Conservation (phyloP, 2,797 vertebrate species). For the Carcharodon carcharias region DNA sequence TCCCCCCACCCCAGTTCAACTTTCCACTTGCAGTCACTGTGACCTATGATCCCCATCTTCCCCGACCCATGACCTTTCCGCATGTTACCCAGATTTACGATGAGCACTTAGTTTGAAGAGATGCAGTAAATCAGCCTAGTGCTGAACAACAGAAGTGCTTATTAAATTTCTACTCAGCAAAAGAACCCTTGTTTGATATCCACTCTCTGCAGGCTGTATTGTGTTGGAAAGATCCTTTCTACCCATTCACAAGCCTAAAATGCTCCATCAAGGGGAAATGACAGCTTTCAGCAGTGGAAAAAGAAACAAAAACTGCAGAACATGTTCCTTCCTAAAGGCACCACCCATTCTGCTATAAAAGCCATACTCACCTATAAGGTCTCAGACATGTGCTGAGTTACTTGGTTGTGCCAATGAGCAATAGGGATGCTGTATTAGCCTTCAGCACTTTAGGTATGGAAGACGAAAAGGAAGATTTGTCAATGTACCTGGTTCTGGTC, state of each 20-base stretch:
- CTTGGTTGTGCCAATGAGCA: neutral
- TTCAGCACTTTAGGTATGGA: neutral
- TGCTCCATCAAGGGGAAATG: neutral
- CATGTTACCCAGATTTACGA: neutral
- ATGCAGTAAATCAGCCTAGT: slow-evolving; percentile 6
- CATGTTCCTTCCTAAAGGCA: neutral
- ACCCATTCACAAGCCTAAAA: neutral
- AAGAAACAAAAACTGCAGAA: neutral
- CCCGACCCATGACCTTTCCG: neutral
- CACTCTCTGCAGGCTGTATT: neutral
- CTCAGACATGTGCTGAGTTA: neutral
- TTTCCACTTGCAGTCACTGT: neutral
- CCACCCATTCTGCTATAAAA: neutral
- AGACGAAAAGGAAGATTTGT: neutral
- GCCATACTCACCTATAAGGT: neutral
- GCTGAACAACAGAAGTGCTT: neutral
- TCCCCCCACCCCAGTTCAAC: neutral
- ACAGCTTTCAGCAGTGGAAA: neutral
- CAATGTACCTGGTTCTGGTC: neutral
- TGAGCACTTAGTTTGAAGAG: neutral
- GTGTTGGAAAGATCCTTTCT: neutral
- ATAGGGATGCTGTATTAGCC: neutral
- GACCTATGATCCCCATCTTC: slow-evolving; percentile 10
- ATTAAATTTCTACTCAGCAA: slow-evolving; percentile 18
- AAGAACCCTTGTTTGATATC: neutral